phyloP scores from a whole-genome alignment of 53 echinoderm and acorn worm species.

The Mesocentrotus franciscanus region DNA sequence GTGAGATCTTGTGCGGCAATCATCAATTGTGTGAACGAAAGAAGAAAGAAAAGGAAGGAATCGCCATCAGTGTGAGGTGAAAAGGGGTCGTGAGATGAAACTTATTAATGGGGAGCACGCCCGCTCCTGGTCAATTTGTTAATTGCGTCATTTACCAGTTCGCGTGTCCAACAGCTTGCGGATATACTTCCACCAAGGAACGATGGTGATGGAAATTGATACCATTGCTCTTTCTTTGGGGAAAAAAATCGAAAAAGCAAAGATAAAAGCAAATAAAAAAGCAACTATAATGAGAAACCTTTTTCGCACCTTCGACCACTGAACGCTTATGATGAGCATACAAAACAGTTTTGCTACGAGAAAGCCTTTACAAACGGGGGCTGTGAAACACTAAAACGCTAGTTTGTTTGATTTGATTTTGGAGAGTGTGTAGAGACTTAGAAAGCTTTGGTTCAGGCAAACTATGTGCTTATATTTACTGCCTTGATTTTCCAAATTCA shows the following conservation, averaged over 20 bases:
- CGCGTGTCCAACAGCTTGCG: background rate
- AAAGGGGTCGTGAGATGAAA: background rate
- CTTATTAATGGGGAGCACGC: conserved; percentile 22
- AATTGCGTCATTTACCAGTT: conserved; percentile 41
- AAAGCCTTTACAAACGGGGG: too few species aligned
- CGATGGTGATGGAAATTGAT: conserved; percentile 30
- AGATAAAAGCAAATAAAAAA: background rate
- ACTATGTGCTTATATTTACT: too few species aligned
- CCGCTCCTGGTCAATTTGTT: conserved; percentile 15
- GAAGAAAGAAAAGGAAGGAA: background rate
- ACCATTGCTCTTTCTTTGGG: conserved; percentile 13
- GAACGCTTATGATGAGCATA: background rate
- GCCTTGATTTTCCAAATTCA: too few species aligned
- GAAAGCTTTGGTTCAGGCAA: too few species aligned
- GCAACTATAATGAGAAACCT: background rate
- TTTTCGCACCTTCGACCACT: background rate
- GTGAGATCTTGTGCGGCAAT: too few species aligned
- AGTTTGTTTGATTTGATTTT: too few species aligned
- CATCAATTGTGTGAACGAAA: too few species aligned
- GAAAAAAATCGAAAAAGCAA: too few species aligned
- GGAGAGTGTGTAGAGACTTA: too few species aligned
- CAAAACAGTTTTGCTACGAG: background rate
- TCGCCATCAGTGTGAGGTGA: background rate
- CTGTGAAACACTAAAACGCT: too few species aligned
- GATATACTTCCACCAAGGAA: background rate